Evolutionary conservation across 2,888 invertebrate species (phyloP).

Genomic region (Halocaridina rubra): DNA sequence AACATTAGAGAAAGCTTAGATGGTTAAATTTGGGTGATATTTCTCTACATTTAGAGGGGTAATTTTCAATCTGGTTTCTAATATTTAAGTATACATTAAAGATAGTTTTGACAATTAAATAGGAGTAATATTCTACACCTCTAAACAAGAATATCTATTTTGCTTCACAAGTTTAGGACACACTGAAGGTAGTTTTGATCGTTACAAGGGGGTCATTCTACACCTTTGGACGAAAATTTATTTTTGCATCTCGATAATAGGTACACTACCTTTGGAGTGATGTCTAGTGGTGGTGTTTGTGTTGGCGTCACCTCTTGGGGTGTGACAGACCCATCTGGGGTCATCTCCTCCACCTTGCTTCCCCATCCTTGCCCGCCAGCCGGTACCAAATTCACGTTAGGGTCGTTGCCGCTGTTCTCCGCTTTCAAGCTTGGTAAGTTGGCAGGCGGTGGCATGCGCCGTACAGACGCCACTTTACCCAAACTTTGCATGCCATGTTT

Average conservation of each 20-base stretch:
- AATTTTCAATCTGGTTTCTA: too few species aligned
- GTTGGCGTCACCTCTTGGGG: conserved; percentile 50
- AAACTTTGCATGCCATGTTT: conserved; percentile 99
- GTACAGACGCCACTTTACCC: conserved; percentile 98
- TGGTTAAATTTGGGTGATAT: too few species aligned
- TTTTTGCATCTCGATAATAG: not conserved
- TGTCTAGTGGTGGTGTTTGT: conserved; percentile 50
- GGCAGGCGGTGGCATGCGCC: conserved; percentile 92
- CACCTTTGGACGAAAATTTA: not conserved
- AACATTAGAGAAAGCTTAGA: too few species aligned
- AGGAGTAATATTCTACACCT: too few species aligned
- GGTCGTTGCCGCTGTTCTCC: conserved; percentile 85
- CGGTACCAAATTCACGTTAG: conserved; percentile 82
- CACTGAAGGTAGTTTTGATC: too few species aligned
- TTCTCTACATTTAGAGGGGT: too few species aligned
- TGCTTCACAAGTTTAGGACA: too few species aligned
- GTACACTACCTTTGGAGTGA: conserved; percentile 43
- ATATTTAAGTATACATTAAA: too few species aligned
- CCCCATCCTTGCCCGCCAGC: conserved; percentile 85
- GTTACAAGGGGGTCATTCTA: too few species aligned
- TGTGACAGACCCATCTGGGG: conserved; percentile 39
- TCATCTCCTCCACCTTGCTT: conserved; percentile 64
- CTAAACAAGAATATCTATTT: too few species aligned
- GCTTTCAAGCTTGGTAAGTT: conserved; percentile 99
- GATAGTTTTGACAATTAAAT: too few species aligned